Percentiles rank a stretch among this genome's conserved stretches.
Evolutionary conservation across 2,113 vertebrate genomes (phyloP).

Genomic region (Leucosticte australis): DNA sequence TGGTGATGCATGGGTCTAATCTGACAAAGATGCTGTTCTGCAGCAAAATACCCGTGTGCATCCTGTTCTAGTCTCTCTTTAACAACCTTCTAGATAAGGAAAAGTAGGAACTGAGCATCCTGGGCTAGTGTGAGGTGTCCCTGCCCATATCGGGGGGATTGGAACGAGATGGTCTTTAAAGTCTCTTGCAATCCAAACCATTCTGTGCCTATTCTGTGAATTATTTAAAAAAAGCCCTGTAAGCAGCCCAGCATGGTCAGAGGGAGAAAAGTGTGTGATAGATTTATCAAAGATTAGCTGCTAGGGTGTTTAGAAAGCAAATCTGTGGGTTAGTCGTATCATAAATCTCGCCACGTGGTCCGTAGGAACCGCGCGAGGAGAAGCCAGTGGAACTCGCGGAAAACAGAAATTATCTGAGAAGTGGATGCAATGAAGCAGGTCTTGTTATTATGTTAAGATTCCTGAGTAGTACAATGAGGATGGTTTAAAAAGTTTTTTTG

Average conservation of each 20-base stretch:
- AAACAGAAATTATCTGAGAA: not conserved
- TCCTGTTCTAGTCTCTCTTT: not conserved
- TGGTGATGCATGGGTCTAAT: not conserved
- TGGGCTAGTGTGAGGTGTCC: not conserved
- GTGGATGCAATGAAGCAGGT: not conserved
- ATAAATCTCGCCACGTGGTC: conserved; percentile 18
- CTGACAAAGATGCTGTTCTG: not conserved
- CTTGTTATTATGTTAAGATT: not conserved
- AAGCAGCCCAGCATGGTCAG: not conserved
- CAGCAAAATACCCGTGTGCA: not conserved
- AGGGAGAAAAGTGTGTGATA: not conserved
- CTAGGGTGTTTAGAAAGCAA: not conserved
- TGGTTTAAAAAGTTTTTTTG: not conserved
- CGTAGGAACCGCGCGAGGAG: not conserved
- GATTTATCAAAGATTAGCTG: not conserved
- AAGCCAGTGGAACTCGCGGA: not conserved
- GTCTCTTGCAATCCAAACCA: not conserved
- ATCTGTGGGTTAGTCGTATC: not conserved
- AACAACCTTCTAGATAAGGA: not conserved
- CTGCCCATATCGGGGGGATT: not conserved
- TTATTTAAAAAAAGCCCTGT: not conserved
- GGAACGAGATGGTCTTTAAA: not conserved
- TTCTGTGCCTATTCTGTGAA: not conserved
- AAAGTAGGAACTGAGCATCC: not conserved
- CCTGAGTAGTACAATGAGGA: not conserved